These are phyloP conservation scores for Clytia hemisphaerica DNA, from an alignment of 30 jellyfish, hydroid and myxozoan genomes.

Conservation along the genomic window DNA sequence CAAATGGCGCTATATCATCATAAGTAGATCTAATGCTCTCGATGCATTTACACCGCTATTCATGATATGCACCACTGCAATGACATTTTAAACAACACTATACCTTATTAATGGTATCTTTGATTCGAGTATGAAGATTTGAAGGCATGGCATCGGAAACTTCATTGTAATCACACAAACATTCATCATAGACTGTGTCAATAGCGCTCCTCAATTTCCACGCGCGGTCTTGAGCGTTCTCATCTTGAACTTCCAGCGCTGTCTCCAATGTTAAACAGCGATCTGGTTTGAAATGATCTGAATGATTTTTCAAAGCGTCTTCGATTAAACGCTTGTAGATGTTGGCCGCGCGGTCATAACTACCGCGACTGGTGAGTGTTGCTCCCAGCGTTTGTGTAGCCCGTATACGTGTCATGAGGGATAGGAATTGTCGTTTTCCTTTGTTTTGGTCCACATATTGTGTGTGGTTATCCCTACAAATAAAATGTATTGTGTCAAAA, in stretches of 20 bases:
- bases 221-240: background rate
- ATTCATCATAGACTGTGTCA: constrained; percentile 3
- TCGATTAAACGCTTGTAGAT: background rate
- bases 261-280: background rate
- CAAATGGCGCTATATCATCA: no score
- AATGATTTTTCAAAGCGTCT: background rate
- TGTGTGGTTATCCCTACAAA: no score
- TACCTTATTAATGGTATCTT: constrained; percentile 1
- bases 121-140: background rate
- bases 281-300: background rate
- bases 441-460: no score
- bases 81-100: no score
- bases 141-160: background rate
- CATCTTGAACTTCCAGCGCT: background rate
- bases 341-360: background rate
- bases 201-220: background rate
- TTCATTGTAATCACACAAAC: background rate
- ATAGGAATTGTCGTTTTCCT: no score
- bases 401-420: constrained; percentile 8
- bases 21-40: no score
- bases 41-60: no score
- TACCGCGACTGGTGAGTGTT: background rate
- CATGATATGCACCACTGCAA: no score
- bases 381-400: constrained; percentile 8
- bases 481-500: no score